Evolutionary conservation across 2,113 vertebrate species (phyloP).

Genomic region (Myanophis thanlyinensis): DNA sequence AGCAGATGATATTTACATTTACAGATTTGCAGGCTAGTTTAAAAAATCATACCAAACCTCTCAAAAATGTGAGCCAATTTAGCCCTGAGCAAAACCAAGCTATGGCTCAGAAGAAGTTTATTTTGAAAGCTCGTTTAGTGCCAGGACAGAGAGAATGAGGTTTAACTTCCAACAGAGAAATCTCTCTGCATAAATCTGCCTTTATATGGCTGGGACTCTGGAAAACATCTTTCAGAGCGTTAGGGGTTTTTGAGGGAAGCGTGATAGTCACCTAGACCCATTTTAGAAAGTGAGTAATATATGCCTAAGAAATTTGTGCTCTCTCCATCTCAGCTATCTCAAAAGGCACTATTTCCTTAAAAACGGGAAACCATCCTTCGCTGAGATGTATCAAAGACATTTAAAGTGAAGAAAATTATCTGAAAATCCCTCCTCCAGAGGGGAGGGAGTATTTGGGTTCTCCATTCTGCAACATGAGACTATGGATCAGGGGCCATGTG

Average conservation of each 20-base stretch:
- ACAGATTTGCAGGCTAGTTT: background rate
- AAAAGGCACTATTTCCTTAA: background rate
- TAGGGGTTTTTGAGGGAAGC: background rate
- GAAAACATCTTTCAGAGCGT: background rate
- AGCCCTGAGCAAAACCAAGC: background rate
- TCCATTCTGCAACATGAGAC: background rate
- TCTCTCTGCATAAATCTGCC: background rate
- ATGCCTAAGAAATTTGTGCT: background rate
- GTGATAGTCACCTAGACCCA: background rate
- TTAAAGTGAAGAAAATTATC: background rate
- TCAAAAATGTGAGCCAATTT: background rate
- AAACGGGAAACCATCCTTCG: background rate
- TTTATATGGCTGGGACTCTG: background rate
- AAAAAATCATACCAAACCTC: background rate
- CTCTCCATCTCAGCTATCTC: background rate
- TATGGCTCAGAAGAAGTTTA: background rate
- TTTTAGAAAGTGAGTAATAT: background rate
- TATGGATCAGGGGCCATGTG: background rate
- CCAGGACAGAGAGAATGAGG: background rate
- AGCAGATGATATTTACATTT: background rate
- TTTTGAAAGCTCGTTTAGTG: background rate
- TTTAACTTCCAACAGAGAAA: background rate
- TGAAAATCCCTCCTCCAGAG: background rate
- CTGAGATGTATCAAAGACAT: background rate
- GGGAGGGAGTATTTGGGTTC: background rate